A percentile compares a stretch with the other conserved stretches of the same genome.
Evolutionary conservation across 2,888 invertebrate species (phyloP).

Genomic region (Apodemia mormo): DNA sequence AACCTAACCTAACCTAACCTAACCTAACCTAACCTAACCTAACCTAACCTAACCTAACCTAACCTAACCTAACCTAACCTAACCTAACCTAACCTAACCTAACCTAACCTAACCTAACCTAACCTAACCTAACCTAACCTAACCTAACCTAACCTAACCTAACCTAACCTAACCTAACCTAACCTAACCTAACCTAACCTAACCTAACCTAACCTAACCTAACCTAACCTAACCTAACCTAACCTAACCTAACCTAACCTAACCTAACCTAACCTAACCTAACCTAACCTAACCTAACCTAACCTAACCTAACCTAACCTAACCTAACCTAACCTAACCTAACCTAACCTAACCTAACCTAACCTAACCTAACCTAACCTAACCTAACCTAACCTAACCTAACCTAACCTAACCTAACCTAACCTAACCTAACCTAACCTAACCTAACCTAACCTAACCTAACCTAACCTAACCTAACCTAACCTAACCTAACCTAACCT

Average conservation of each 20-base stretch:
- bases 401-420: conserved; percentile 25
- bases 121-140: too few relatives aligned
- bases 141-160: conserved; percentile 37
- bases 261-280: conserved; percentile 26
- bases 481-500: conserved; percentile 25
- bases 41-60: conserved; percentile 34
- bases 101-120: conserved; percentile 35
- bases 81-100: conserved; percentile 36
- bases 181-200: conserved; percentile 40
- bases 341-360: conserved; percentile 23
- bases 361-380: conserved; percentile 31
- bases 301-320: conserved; percentile 26
- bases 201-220: conserved; percentile 28
- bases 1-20: conserved; percentile 33
- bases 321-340: conserved; percentile 24
- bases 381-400: conserved; percentile 23
- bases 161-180: conserved; percentile 39
- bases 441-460: conserved; percentile 26
- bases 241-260: conserved; percentile 29
- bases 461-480: conserved; percentile 23
- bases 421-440: conserved; percentile 26
- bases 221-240: conserved; percentile 34
- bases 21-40: conserved; percentile 37
- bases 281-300: conserved; percentile 24
- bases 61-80: conserved; percentile 33